phyloP scores from a whole-genome alignment of 2,797 vertebrate genomes.

The Rallus crepitans region DNA sequence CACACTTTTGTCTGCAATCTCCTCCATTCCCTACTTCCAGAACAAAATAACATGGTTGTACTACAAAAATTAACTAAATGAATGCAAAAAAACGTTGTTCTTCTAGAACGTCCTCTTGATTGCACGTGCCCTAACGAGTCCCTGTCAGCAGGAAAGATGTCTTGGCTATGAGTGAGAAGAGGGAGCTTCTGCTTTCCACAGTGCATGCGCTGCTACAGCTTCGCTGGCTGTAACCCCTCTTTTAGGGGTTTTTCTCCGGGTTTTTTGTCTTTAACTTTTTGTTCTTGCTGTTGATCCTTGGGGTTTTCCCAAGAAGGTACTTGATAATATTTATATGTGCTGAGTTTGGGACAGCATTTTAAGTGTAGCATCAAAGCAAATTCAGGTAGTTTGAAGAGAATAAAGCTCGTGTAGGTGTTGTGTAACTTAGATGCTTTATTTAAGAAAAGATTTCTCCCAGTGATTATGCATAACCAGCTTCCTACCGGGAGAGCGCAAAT shows the following conservation, averaged over 20 bases:
- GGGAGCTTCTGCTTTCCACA: background rate
- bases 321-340: background rate
- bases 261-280: background rate
- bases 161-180: background rate
- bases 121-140: background rate
- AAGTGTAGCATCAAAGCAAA: background rate
- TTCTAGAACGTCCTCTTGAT: background rate
- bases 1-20: background rate
- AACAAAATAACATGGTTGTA: background rate
- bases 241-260: accelerated
- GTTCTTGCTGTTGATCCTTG: background rate
- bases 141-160: background rate
- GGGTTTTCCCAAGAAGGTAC: background rate
- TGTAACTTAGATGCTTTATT: background rate
- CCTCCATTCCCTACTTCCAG: background rate
- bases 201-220: background rate
- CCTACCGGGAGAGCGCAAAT: background rate
- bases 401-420: background rate
- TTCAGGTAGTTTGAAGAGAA: background rate
- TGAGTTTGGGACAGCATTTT: background rate
- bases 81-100: background rate
- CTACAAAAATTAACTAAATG: background rate
- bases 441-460: background rate
- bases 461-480: background rate
- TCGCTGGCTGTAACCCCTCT: background rate